These are phyloP conservation scores for Cyphomyrus plagiostoma DNA, from an alignment of 2,113 vertebrate species.

Conservation along the genomic window DNA sequence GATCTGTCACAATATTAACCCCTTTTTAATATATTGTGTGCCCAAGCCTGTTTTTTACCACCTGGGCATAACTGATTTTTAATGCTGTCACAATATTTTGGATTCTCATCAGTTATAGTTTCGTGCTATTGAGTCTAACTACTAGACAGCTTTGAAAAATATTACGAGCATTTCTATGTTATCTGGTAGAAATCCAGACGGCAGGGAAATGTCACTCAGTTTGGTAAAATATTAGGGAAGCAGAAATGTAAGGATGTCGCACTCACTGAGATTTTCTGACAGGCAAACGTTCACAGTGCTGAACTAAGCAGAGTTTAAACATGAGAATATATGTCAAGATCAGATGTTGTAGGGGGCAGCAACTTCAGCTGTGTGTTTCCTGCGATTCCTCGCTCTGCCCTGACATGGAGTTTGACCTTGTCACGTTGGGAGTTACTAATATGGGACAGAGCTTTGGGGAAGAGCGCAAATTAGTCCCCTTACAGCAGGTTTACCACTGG, in stretches of 20 bases:
- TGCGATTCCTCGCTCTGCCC: conserved; percentile 15
- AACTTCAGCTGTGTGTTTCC: conserved; percentile 18
- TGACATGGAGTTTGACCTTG: conserved; percentile 24
- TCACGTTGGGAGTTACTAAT: conserved; percentile 16
- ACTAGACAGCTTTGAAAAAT: conserved; percentile 1
- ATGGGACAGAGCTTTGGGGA: conserved; percentile 23
- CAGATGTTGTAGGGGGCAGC: conserved; percentile 3
- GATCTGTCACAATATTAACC: neutral
- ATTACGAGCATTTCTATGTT: neutral
- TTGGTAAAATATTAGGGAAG: conserved; percentile 13
- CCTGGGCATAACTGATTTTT: neutral
- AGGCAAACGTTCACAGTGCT: neutral
- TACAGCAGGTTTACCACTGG: conserved; percentile 14
- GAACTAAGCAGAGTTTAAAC: conserved; percentile 21
- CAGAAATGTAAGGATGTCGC: neutral
- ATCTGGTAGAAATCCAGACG: neutral
- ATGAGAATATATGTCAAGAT: conserved; percentile 29
- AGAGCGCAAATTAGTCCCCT: conserved; percentile 26
- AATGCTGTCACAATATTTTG: neutral
- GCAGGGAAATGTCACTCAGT: conserved; percentile 12
- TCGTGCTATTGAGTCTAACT: neutral
- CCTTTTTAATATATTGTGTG: neutral
- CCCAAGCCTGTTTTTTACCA: neutral
- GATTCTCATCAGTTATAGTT: neutral
- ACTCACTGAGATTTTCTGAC: conserved; percentile 1